Evolutionary conservation across 1,140 invertebrate genomes (phyloP).

Genomic region (Drosophila ironensis): DNA sequence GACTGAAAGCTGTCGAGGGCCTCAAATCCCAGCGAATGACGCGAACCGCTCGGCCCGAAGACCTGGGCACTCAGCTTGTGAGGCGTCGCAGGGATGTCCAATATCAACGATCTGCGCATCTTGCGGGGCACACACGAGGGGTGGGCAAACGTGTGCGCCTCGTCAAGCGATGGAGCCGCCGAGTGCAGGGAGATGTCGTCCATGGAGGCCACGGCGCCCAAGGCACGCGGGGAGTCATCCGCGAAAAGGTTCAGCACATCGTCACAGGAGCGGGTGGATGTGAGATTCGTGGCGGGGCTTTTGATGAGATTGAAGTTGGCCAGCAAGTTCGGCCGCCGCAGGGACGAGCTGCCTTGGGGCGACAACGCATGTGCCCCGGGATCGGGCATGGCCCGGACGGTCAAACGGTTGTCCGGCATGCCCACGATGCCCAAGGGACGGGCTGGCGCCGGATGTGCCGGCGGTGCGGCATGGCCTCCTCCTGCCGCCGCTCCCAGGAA

Average conservation of each 20-base stretch:
- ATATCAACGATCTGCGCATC: slow-evolving; percentile 43
- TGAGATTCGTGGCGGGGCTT: slow-evolving; percentile 65
- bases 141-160: slow-evolving; percentile 76
- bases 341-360: slow-evolving; percentile 28
- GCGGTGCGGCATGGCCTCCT: slow-evolving; percentile 11
- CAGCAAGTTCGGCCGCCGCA: slow-evolving; percentile 60
- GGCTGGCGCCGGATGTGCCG: slow-evolving; percentile 30
- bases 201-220: slow-evolving; percentile 54
- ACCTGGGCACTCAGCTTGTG: slow-evolving; percentile 66
- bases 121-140: slow-evolving; percentile 55
- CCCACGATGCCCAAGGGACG: slow-evolving; percentile 65
- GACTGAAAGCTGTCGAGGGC: slow-evolving; percentile 72
- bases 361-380: slow-evolving; percentile 41
- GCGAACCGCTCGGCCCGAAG: slow-evolving; percentile 57
- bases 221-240: slow-evolving; percentile 34
- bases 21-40: slow-evolving; percentile 62
- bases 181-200: slow-evolving; percentile 72
- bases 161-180: slow-evolving; percentile 43
- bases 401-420: slow-evolving; percentile 79
- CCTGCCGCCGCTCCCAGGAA: slow-evolving; percentile 83
- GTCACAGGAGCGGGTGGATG: slow-evolving; percentile 69
- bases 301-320: slow-evolving; percentile 74
- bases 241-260: slow-evolving; percentile 63
- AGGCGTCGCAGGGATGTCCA: slow-evolving; percentile 35
- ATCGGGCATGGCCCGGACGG: slow-evolving; percentile 83